These are phyloP conservation scores for Alcis repandata DNA, from an alignment of 2,888 invertebrate species.

Conservation along the genomic window DNA sequence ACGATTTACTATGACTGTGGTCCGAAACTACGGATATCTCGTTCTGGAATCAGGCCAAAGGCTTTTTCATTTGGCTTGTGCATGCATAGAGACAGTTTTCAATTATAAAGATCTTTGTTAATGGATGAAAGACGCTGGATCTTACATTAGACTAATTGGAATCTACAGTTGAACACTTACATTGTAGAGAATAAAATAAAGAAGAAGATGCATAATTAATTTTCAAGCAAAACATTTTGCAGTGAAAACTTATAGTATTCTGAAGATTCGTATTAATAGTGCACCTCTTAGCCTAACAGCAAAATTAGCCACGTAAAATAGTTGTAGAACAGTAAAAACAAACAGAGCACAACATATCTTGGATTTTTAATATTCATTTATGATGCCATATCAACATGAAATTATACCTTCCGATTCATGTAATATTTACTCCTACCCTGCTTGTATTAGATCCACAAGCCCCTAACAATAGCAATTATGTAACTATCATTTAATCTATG, in stretches of 20 bases:
- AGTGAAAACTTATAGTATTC: too few species aligned
- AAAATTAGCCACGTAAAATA: too few species aligned
- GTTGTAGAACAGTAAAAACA: too few species aligned
- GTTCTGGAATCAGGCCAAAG: constrained; percentile 41
- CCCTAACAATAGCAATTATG: neutral
- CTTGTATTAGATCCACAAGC: neutral
- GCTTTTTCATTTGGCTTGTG: constrained; percentile 34
- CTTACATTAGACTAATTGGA: too few species aligned
- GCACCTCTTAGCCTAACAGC: too few species aligned
- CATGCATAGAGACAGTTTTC: constrained; percentile 29
- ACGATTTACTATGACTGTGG: constrained; percentile 48
- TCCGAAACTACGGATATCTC: constrained; percentile 39
- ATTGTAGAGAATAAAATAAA: too few species aligned
- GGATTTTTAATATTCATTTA: too few species aligned
- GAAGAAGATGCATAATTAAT: too few species aligned
- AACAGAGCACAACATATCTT: too few species aligned
- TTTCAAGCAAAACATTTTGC: too few species aligned
- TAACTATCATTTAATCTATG: constrained; percentile 1
- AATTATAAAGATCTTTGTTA: constrained; percentile 6
- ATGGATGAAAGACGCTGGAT: neutral
- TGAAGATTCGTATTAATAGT: too few species aligned
- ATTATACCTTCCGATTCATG: neutral
- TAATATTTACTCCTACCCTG: neutral
- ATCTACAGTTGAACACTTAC: too few species aligned
- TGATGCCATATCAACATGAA: neutral